A percentile compares a stretch with the other conserved stretches of the same genome.
Evolutionary conservation across 2,113 vertebrate genomes (phyloP).

Genomic region (Percopsis transmontana): DNA sequence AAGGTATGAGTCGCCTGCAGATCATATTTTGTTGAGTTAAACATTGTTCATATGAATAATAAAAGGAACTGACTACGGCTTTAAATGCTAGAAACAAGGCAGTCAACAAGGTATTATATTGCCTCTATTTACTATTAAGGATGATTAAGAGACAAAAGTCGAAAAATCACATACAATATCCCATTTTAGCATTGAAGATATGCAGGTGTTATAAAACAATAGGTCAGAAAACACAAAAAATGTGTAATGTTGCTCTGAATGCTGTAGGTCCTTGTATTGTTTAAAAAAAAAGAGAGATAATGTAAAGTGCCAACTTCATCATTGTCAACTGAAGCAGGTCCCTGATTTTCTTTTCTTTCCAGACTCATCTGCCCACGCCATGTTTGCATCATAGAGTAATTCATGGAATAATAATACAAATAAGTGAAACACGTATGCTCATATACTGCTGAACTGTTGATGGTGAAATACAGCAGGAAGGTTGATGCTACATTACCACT

Average conservation of each 20-base stretch:
- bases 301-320: slow-evolving; percentile 47
- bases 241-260: neutral
- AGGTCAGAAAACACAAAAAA: neutral
- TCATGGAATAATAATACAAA: slow-evolving; percentile 38
- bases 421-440: slow-evolving; percentile 23
- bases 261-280: neutral
- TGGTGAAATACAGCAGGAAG: slow-evolving; percentile 45
- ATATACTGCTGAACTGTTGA: slow-evolving; percentile 43
- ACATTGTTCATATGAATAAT: slow-evolving; percentile 6
- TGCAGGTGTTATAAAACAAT: slow-evolving; percentile 19
- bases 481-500: too few relatives aligned
- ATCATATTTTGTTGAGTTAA: neutral
- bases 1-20: slow-evolving; percentile 4
- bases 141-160: too few relatives aligned
- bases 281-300: neutral
- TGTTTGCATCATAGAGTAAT: slow-evolving; percentile 51
- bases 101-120: slow-evolving; percentile 8
- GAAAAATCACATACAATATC: too few relatives aligned
- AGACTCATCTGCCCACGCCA: slow-evolving; percentile 9
- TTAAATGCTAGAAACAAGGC: slow-evolving; percentile 19
- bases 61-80: slow-evolving; percentile 40
- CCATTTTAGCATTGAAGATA: neutral
- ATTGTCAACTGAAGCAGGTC: slow-evolving; percentile 44
- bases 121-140: too few relatives aligned
- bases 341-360: slow-evolving; percentile 57